phyloP scores from a whole-genome alignment of 2,113 vertebrate genomes.

The Emydocephalus ijimae region DNA sequence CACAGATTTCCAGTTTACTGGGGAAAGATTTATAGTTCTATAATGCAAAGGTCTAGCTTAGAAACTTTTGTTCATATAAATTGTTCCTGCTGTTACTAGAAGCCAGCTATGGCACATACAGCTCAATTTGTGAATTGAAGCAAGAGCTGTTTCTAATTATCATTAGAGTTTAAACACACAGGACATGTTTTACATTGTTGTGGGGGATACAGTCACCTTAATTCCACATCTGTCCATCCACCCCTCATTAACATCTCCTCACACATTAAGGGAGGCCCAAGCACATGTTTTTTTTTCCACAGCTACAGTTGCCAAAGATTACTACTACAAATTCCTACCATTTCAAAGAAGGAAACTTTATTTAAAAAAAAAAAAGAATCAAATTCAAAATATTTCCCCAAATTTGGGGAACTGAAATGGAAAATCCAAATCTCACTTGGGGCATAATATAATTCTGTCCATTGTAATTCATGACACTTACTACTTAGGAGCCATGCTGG shows the following conservation, averaged over 20 bases:
- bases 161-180: not conserved
- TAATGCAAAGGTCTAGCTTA: not conserved
- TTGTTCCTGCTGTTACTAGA: not conserved
- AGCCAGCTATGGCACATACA: not conserved
- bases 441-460: not conserved
- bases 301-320: not conserved
- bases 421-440: not conserved
- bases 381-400: not conserved
- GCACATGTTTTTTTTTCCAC: not conserved
- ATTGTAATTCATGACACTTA: not conserved
- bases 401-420: not conserved
- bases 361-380: not conserved
- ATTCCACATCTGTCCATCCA: not conserved
- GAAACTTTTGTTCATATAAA: not conserved
- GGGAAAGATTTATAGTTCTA: not conserved
- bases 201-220: not conserved
- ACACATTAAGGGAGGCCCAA: not conserved
- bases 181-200: not conserved
- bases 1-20: not conserved
- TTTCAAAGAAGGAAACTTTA: not conserved
- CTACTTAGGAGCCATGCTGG: slow-evolving; percentile 52
- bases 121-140: not conserved
- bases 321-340: not conserved
- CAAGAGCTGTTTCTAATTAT: not conserved
- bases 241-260: not conserved